Conservation (phyloP, 2,888 invertebrate species). For the Andrena minutula region DNA sequence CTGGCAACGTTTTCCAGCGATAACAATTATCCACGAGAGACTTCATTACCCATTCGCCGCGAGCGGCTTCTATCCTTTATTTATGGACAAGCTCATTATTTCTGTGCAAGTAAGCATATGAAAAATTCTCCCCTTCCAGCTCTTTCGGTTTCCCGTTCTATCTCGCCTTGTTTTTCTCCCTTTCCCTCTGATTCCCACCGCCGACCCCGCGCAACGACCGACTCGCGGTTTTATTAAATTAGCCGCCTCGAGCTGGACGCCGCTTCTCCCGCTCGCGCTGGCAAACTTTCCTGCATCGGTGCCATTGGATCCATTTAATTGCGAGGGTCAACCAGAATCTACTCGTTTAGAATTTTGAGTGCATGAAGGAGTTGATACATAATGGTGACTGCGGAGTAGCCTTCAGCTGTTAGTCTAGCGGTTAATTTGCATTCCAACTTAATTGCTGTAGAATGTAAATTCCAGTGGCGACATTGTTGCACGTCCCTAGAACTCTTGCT, state of each 20-base stretch:
- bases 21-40: conserved; percentile 84
- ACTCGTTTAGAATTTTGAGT: neutral
- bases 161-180: conserved; percentile 36
- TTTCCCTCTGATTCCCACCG: conserved; percentile 22
- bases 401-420: too few relatives aligned
- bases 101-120: conserved; percentile 84
- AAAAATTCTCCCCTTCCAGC: conserved; percentile 79
- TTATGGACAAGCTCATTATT: conserved; percentile 85
- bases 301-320: neutral
- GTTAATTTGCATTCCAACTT: too few relatives aligned
- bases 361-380: neutral
- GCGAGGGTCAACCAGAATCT: neutral
- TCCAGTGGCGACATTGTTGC: too few relatives aligned
- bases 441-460: too few relatives aligned
- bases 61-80: conserved; percentile 83
- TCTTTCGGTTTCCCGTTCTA: conserved; percentile 35
- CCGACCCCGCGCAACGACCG: conserved; percentile 46
- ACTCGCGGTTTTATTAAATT: conserved; percentile 72
- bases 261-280: conserved; percentile 2
- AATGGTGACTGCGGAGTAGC: neutral
- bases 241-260: conserved; percentile 51
- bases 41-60: conserved; percentile 83
- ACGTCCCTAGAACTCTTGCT: too few relatives aligned
- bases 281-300: neutral
- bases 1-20: conserved; percentile 78